Evolutionary conservation across 2,113 vertebrate genomes (phyloP), one percentile per base, ranked within the genome.

Genomic region (Phoxinus phoxinus): DNA sequence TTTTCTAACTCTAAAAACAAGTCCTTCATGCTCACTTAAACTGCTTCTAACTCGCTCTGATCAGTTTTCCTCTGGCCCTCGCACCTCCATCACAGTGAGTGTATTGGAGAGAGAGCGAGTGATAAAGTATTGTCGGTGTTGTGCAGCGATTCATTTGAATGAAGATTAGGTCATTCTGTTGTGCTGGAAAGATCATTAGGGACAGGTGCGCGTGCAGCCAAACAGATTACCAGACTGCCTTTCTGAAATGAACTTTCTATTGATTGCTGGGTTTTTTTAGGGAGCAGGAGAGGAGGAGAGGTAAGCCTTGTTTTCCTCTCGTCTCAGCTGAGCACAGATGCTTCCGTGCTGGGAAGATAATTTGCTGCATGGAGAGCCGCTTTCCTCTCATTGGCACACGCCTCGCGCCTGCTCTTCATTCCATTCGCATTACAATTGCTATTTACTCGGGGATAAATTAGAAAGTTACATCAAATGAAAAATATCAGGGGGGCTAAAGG

Each of bases 231-330:
- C 86, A 87, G 89, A 86, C 73, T 44, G 86, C 86, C 86, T 85
- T 87, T 84, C 85, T 61, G 88, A 94, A 94, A 94, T 95, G 91
- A 94, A 94, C 90, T 94, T 93, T 93, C 91, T 92, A 95, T 94
- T 86, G 93, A 95, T 94, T 91, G 89, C 87, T 86, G 89, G 81
- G 90, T 86, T 91, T 88, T 87, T 87, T 91, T 91, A 89, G 91
- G 91, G 10, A 25, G 71, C 12, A 25, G 44, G 41, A 27, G 44
- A 51, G 27, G 51, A 51, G 25, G 37, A 51, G 37, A 59, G 51
- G 48, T 81, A 27, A 74, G 44, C 56, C 81, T 74, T 85, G 83
- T 86, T 76, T 88, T 48, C 44, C 53, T 23, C 48, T 61, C 85
- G 87, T 81, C 81, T 83, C 67, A 19, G 46, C 53, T 41, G 78